Percentiles rank a stretch among this genome's conserved stretches.
phyloP scores from a whole-genome alignment of 2,888 invertebrate genomes.

The Rhimphoctona megacephalus region DNA sequence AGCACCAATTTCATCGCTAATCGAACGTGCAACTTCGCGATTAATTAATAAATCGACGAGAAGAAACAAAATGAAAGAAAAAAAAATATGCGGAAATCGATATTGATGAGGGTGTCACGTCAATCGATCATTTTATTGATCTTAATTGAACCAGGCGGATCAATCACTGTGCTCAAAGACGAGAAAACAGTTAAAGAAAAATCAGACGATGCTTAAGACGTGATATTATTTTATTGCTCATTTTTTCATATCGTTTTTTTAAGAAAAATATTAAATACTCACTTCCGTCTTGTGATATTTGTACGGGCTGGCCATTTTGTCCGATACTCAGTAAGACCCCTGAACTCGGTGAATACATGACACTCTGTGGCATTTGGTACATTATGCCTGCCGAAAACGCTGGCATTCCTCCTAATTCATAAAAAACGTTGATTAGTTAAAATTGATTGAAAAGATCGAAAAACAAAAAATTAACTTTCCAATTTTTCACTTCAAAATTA shows the following conservation, averaged over 20 bases:
- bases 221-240: neutral
- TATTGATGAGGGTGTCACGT: constrained; percentile 23
- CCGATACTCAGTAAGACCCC: constrained; percentile 82
- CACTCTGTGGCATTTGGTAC: constrained; percentile 83
- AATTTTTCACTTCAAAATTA: neutral
- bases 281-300: constrained; percentile 83
- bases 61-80: neutral
- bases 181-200: constrained; percentile 23
- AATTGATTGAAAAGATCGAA: constrained; percentile 14
- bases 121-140: constrained; percentile 48
- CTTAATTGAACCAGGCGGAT: constrained; percentile 40
- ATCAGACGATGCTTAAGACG: neutral
- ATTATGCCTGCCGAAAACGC: constrained; percentile 81
- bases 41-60: constrained; percentile 3
- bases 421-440: neutral
- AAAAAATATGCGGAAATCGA: constrained; percentile 31
- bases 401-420: constrained; percentile 70
- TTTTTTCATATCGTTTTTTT: neutral
- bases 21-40: neutral
- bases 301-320: constrained; percentile 83
- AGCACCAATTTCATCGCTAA: neutral
- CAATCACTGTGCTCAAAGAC: constrained; percentile 12
- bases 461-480: neutral
- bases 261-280: constrained; percentile 56
- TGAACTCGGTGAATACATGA: constrained; percentile 82